Evolutionary conservation across 2,113 vertebrate species (phyloP).

Genomic region (Mustelus asterias): DNA sequence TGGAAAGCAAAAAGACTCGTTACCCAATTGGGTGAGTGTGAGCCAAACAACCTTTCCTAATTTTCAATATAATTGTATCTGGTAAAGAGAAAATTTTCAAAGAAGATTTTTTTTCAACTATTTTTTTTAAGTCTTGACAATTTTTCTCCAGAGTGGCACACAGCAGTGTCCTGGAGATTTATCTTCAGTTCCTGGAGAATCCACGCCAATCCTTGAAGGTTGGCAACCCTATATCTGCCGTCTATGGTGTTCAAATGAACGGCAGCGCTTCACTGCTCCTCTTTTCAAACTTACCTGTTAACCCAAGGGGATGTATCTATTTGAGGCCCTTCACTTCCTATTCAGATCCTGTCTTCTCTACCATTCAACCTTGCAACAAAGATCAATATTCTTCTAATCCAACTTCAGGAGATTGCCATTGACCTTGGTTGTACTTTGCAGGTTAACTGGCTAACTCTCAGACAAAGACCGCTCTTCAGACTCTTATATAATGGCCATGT

Average conservation of each 20-base stretch:
- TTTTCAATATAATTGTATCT: no score
- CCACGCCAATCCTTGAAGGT: no score
- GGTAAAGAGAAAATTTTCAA: no score
- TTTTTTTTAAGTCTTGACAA: no score
- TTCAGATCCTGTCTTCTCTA: neutral
- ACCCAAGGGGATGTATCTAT: neutral
- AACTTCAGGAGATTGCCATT: slow-evolving; percentile 17
- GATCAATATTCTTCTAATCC: neutral
- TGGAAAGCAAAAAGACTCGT: no score
- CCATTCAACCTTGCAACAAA: slow-evolving; percentile 5
- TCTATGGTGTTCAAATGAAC: neutral
- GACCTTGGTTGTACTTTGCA: neutral
- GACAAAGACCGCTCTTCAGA: neutral
- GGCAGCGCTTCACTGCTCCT: neutral
- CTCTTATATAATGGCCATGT: neutral
- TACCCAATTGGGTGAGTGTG: no score
- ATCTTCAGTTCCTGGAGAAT: no score
- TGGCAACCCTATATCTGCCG: neutral
- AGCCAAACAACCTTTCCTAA: no score
- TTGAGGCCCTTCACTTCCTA: neutral
- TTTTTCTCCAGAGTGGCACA: no score
- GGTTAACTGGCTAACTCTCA: neutral
- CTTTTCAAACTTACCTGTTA: neutral
- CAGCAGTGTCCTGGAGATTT: no score
- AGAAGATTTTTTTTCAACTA: no score